These are phyloP conservation scores for Thinocorus orbignyianus DNA, from an alignment of 2,113 vertebrate genomes.

Conservation along the genomic window DNA sequence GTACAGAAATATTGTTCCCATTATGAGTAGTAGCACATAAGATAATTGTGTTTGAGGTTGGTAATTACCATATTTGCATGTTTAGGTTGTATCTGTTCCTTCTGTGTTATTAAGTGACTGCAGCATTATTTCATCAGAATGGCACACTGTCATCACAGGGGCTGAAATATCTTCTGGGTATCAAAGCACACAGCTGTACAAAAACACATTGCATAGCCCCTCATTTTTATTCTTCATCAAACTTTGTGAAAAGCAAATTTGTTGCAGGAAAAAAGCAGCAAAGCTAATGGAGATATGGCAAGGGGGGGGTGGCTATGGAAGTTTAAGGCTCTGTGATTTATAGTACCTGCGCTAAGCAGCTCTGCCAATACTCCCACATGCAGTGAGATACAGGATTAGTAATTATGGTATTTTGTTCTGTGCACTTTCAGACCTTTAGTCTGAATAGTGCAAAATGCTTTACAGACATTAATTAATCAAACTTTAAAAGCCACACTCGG, in stretches of 20 bases:
- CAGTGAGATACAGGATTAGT: background rate
- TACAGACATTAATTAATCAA: slow-evolving; percentile 25
- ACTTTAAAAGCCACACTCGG: background rate
- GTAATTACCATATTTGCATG: slow-evolving; percentile 52
- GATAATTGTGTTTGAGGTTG: slow-evolving; percentile 58
- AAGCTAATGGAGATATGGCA: background rate
- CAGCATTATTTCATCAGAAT: slow-evolving; percentile 46
- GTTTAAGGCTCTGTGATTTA: background rate
- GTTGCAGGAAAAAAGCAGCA: background rate
- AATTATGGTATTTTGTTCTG: background rate
- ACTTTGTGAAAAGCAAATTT: background rate
- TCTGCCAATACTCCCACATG: background rate
- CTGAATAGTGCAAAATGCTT: background rate
- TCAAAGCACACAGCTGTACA: background rate
- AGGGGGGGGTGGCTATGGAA: background rate
- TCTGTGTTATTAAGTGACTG: slow-evolving; percentile 36
- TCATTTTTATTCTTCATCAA: background rate
- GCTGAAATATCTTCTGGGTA: background rate
- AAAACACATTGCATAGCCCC: background rate
- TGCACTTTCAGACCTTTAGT: background rate
- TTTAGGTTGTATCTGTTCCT: slow-evolving; percentile 36
- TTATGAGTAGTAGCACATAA: slow-evolving; percentile 25
- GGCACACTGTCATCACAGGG: background rate
- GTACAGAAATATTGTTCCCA: slow-evolving; percentile 36
- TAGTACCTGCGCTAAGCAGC: background rate